Conservation (phyloP, 1,140 invertebrate species). For the Drosophila ogumai region DNA sequence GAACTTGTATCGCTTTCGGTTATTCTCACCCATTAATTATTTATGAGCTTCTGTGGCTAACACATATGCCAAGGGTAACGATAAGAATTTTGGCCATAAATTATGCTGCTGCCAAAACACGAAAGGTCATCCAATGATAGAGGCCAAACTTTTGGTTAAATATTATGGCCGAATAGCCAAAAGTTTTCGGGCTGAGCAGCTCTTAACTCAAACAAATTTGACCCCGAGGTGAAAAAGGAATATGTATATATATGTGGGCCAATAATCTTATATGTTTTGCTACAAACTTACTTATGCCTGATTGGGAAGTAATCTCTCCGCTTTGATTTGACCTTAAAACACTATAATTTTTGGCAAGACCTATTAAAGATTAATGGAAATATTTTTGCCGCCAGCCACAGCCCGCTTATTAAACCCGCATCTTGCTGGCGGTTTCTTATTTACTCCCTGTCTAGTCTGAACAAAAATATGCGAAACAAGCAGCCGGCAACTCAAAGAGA, state of each 20-base stretch:
- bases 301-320: neutral
- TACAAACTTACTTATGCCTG: neutral
- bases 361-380: slow-evolving; percentile 1
- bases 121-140: slow-evolving; percentile 52
- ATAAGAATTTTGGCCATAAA: slow-evolving; percentile 52
- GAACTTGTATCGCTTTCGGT: slow-evolving; percentile 39
- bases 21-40: slow-evolving; percentile 52
- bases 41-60: slow-evolving; percentile 46
- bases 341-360: neutral
- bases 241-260: neutral
- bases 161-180: slow-evolving; percentile 20
- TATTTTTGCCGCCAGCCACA: neutral
- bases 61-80: slow-evolving; percentile 45
- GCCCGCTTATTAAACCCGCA: neutral
- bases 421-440: slow-evolving; percentile 23
- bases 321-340: slow-evolving; percentile 6
- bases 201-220: slow-evolving; percentile 12
- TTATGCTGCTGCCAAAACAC: slow-evolving; percentile 54
- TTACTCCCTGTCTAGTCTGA: slow-evolving; percentile 46
- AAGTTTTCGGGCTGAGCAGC: slow-evolving; percentile 23
- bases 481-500: slow-evolving; percentile 38
- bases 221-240: slow-evolving; percentile 8
- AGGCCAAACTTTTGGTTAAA: slow-evolving; percentile 54
- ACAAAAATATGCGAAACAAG: slow-evolving; percentile 32
- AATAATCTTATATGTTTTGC: neutral